phyloP scores from a whole-genome alignment of 1,140 invertebrate species.

The Zaprionus inermis region DNA sequence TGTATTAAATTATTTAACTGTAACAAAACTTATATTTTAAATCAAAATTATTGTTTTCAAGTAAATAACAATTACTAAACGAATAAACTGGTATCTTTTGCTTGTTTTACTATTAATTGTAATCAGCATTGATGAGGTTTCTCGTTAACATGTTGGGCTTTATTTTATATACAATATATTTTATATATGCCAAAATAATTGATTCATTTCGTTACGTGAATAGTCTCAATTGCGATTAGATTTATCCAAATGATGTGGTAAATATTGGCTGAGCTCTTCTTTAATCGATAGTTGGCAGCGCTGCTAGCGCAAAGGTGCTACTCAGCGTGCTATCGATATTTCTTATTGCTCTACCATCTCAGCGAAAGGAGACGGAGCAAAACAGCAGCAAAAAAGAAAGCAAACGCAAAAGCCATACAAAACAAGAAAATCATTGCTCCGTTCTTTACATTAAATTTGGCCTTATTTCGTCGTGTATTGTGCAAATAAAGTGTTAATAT shows the following conservation, averaged over 20 bases:
- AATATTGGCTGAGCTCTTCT: neutral
- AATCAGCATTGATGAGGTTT: neutral
- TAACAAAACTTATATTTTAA: neutral
- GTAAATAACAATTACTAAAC: slow-evolving; percentile 6
- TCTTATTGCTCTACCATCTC: slow-evolving; percentile 31
- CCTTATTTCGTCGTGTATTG: slow-evolving; percentile 47
- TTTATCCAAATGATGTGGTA: neutral
- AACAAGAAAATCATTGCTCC: slow-evolving; percentile 56
- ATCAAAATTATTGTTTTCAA: neutral
- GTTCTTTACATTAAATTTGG: slow-evolving; percentile 42
- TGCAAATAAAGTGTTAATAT: slow-evolving; percentile 58
- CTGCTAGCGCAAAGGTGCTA: neutral
- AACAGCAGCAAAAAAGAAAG: slow-evolving; percentile 54
- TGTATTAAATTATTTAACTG: neutral
- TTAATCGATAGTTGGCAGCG: slow-evolving; percentile 19
- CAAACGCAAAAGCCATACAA: slow-evolving; percentile 56
- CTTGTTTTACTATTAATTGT: neutral
- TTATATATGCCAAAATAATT: neutral
- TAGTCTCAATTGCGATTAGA: too few species aligned
- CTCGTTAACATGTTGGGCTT: too few species aligned
- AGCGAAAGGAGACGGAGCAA: slow-evolving; percentile 44
- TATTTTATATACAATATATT: too few species aligned
- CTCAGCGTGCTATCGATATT: slow-evolving; percentile 14
- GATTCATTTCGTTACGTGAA: neutral
- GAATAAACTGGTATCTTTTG: neutral